Conservation (phyloP, 2,888 invertebrate genomes). For the Artemia sinica region DNA sequence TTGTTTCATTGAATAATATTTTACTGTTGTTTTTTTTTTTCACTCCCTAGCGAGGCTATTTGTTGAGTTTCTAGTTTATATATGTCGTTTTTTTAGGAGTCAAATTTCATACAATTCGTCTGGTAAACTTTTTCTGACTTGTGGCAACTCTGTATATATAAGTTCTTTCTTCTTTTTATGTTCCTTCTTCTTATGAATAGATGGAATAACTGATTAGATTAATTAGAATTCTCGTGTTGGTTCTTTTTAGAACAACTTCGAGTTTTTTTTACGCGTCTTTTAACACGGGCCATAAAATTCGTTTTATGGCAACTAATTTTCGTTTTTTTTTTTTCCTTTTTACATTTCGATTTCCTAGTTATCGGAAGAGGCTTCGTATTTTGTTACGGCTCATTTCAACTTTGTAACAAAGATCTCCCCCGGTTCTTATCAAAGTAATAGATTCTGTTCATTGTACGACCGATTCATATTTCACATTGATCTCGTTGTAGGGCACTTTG, state of each 20-base stretch:
- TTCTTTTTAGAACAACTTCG: neutral
- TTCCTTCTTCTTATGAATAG: neutral
- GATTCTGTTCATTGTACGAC: neutral
- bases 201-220: neutral
- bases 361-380: neutral
- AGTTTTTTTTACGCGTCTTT: too few species aligned
- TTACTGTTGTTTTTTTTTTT: conserved; percentile 19
- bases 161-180: too few species aligned
- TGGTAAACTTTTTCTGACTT: too few species aligned
- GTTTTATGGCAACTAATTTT: neutral
- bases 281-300: too few species aligned
- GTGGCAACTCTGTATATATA: too few species aligned
- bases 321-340: neutral
- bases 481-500: conserved; percentile 11
- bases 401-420: neutral
- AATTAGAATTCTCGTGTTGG: neutral
- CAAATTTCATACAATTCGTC: neutral
- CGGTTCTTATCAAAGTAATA: conserved; percentile 8
- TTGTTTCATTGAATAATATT: conserved; percentile 19
- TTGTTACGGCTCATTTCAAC: neutral
- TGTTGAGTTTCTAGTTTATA: neutral
- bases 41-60: conserved; percentile 15
- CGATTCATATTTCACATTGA: conserved; percentile 12
- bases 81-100: neutral
- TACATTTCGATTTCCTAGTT: neutral